Evolutionary conservation across 2,797 vertebrate species (phyloP).

Genomic region (Gallinago solitaria): DNA sequence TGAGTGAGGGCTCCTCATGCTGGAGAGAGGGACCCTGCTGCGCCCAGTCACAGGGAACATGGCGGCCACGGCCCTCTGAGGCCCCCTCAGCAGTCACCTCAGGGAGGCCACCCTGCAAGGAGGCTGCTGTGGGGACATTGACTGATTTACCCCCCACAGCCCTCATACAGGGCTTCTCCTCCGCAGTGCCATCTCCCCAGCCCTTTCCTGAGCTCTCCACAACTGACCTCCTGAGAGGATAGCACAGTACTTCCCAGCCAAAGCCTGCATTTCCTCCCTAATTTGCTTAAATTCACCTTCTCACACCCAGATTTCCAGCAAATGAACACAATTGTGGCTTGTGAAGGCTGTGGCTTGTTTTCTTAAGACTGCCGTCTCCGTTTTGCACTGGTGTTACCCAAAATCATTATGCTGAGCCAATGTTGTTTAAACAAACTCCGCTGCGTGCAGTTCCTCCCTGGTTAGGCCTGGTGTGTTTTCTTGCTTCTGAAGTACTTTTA

Average conservation of each 20-base stretch:
- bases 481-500: background rate
- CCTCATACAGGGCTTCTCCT: background rate
- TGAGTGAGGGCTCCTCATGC: accelerated
- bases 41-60: no score
- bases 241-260: no score
- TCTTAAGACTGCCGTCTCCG: background rate
- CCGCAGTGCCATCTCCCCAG: accelerated
- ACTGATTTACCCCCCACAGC: accelerated
- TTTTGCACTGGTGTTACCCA: background rate
- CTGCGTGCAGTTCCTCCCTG: accelerated
- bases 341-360: background rate
- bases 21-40: background rate
- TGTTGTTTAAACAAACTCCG: background rate
- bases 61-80: background rate
- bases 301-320: background rate
- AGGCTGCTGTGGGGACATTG: accelerated
- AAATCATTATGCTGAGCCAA: background rate
- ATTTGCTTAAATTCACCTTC: background rate
- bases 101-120: accelerated
- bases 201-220: background rate
- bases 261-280: accelerated
- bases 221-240: background rate
- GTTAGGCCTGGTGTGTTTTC: background rate
- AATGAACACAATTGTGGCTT: background rate
- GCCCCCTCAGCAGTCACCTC: background rate